Conservation (phyloP, 2,888 invertebrate genomes). For the Acanthococcus lagerstroemiae region DNA sequence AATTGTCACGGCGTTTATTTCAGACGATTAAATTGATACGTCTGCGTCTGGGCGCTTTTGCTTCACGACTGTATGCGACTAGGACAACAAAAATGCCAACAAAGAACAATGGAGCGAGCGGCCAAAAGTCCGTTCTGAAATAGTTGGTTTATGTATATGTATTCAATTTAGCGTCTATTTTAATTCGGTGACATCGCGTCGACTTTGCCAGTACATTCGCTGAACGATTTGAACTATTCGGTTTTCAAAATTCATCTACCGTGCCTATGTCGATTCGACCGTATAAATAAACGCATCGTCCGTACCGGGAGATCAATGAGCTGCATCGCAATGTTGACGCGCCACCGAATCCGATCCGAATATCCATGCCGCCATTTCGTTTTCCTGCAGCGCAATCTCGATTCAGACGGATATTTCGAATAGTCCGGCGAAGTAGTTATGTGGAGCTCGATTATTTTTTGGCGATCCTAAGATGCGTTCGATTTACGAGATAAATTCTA, state of each 20-base stretch:
- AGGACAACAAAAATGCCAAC: conserved; percentile 4
- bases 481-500: too few species aligned
- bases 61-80: too few species aligned
- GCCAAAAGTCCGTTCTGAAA: conserved; percentile 8
- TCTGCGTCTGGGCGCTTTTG: neutral
- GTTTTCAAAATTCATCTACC: neutral
- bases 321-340: neutral
- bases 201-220: neutral
- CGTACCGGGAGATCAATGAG: neutral
- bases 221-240: neutral
- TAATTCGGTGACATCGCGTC: neutral
- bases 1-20: neutral
- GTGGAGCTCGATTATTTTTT: too few species aligned
- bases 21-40: conserved; percentile 12
- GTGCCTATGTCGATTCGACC: neutral
- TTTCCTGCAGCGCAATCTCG: too few species aligned
- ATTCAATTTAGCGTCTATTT: conserved; percentile 9
- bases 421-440: too few species aligned
- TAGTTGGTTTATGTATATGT: neutral
- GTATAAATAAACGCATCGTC: neutral
- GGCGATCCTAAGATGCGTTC: too few species aligned
- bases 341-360: too few species aligned
- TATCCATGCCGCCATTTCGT: too few species aligned
- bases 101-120: neutral
- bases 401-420: too few species aligned